These are phyloP conservation scores for Mantis religiosa DNA, from an alignment of 2,888 invertebrate species.

Conservation along the genomic window DNA sequence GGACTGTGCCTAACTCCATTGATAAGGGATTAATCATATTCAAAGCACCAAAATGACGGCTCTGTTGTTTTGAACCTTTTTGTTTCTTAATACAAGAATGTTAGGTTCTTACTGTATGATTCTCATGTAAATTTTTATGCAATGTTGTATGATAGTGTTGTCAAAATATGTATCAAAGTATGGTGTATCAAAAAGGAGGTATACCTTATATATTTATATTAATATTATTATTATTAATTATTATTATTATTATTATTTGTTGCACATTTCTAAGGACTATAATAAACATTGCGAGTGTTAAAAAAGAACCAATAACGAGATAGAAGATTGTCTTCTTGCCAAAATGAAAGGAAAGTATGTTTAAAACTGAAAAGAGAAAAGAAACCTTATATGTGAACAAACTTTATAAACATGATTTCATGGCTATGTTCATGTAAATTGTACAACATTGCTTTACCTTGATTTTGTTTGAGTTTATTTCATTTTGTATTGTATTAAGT, in stretches of 20 bases:
- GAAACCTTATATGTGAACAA: slow-evolving; percentile 3
- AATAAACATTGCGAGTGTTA: neutral
- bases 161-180: slow-evolving; percentile 12
- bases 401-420: slow-evolving; percentile 3
- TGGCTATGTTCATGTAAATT: slow-evolving; percentile 23
- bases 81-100: neutral
- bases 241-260: slow-evolving; percentile 11
- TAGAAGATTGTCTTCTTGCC: neutral
- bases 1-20: slow-evolving; percentile 6
- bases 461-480: slow-evolving; percentile 3
- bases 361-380: neutral
- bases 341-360: neutral
- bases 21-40: slow-evolving; percentile 3
- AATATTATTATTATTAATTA: neutral
- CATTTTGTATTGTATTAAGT: slow-evolving; percentile 35
- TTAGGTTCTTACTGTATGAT: slow-evolving; percentile 12
- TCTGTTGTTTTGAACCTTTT: neutral
- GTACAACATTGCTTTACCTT: slow-evolving; percentile 26
- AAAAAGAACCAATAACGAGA: neutral
- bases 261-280: neutral
- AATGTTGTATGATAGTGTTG: slow-evolving; percentile 20
- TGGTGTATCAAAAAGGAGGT: slow-evolving; percentile 10
- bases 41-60: slow-evolving; percentile 12
- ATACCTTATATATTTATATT: neutral
- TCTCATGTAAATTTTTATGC: slow-evolving; percentile 18